Evolutionary conservation across 2,888 invertebrate genomes (phyloP).

Genomic region (Dicranocentrus wangi): DNA sequence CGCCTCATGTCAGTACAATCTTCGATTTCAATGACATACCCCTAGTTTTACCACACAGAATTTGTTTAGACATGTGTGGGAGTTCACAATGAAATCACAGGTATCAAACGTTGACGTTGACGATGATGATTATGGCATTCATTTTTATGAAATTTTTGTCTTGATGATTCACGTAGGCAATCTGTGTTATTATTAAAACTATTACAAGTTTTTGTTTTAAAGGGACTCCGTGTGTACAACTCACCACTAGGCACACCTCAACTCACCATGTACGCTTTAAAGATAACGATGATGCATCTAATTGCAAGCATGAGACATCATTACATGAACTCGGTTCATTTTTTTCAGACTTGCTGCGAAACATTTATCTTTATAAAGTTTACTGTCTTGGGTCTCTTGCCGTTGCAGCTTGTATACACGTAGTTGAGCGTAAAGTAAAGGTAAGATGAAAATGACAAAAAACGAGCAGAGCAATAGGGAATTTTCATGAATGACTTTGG

Average conservation of each 20-base stretch:
- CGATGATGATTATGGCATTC: too few relatives aligned
- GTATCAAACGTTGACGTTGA: too few relatives aligned
- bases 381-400: neutral
- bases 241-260: neutral
- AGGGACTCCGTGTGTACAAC: neutral
- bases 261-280: neutral
- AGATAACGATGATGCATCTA: neutral
- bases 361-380: slow-evolving; percentile 36
- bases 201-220: too few relatives aligned
- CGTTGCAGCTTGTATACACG: neutral
- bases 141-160: too few relatives aligned
- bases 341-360: neutral
- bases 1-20: too few relatives aligned
- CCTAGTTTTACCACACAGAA: too few relatives aligned
- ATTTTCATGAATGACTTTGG: slow-evolving; percentile 52
- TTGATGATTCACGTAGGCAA: neutral
- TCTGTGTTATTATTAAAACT: too few relatives aligned
- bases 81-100: neutral
- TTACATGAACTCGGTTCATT: too few relatives aligned
- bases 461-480: slow-evolving; percentile 29
- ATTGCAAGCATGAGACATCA: neutral
- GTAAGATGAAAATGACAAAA: neutral
- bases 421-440: neutral
- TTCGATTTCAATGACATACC: too few relatives aligned
- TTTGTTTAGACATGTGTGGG: neutral